Conservation (phyloP, 2,888 invertebrate genomes). For the Luperina nickerlii region DNA sequence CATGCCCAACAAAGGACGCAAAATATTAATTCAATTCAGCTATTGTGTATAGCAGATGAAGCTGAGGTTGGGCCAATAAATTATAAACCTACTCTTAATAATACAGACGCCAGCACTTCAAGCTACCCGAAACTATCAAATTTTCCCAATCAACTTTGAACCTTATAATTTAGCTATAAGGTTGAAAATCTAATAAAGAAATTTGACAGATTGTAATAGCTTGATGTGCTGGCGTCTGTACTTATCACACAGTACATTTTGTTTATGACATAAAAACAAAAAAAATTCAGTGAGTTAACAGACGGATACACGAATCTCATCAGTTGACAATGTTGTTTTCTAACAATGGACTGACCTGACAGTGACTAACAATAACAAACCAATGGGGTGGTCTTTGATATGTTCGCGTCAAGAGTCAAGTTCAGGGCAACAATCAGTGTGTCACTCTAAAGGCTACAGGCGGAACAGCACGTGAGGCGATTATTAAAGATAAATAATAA, state of each 20-base stretch:
- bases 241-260: slow-evolving; percentile 10
- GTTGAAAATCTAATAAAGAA: too few species aligned
- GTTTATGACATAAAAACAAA: slow-evolving; percentile 28
- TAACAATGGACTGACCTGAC: background rate
- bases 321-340: slow-evolving; percentile 7
- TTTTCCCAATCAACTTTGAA: too few species aligned
- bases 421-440: slow-evolving; percentile 22
- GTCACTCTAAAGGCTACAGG: background rate
- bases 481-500: slow-evolving; percentile 25
- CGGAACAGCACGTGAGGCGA: slow-evolving; percentile 20
- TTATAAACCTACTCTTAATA: background rate
- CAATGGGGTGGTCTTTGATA: background rate
- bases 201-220: too few species aligned
- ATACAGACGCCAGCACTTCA: too few species aligned
- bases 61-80: background rate
- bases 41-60: background rate
- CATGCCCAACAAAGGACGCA: background rate
- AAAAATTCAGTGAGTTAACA: slow-evolving; percentile 34
- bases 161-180: too few species aligned
- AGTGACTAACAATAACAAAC: background rate
- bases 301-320: slow-evolving; percentile 39
- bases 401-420: slow-evolving; percentile 12
- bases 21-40: background rate
- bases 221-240: too few species aligned
- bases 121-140: too few species aligned